These are phyloP conservation scores for Eulemur coronatus DNA, from an alignment of 2,797 vertebrate species.

Conservation along the genomic window DNA sequence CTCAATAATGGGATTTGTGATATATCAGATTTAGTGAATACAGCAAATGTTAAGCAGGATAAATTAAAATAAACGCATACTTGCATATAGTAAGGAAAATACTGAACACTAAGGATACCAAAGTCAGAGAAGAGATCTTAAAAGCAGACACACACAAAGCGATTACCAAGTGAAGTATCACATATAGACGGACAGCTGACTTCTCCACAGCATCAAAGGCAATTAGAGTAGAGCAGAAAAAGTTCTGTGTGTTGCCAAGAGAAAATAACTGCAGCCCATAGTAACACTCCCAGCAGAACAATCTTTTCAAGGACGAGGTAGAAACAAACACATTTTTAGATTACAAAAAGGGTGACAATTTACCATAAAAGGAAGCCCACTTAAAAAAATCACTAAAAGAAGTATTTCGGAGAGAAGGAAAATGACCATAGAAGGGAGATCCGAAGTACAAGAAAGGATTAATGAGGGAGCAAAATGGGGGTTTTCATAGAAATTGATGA, in stretches of 20 bases:
- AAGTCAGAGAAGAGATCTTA: background rate
- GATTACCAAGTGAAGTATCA: no score
- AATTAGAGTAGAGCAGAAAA: background rate
- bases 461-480: background rate
- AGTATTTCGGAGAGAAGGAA: background rate
- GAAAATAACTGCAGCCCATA: background rate
- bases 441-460: background rate
- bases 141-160: background rate
- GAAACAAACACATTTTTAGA: background rate
- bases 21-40: background rate
- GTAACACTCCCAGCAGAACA: background rate
- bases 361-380: background rate
- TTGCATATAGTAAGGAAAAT: background rate
- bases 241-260: no score
- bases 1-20: fast-evolving
- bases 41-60: fast-evolving
- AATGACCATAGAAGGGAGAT: background rate
- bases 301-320: background rate
- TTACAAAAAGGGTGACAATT: background rate
- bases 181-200: background rate
- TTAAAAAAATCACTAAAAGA: background rate
- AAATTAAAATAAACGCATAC: background rate
- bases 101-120: background rate
- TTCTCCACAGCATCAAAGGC: background rate
- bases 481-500: background rate